phyloP scores from a whole-genome alignment of 2,113 vertebrate genomes.

The Dissostichus mawsoni region DNA sequence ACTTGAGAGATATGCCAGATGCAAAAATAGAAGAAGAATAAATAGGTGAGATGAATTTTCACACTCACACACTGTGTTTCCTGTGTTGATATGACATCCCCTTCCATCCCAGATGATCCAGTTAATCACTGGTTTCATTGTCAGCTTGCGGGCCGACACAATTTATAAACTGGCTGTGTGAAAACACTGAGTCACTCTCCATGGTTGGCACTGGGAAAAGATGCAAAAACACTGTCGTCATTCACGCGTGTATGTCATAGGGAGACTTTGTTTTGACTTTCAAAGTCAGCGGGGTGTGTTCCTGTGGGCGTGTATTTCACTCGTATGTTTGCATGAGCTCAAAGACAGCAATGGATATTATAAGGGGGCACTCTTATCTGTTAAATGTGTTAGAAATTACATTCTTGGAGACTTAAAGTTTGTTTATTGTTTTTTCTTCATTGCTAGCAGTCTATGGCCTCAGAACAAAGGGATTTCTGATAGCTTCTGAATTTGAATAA shows the following conservation, averaged over 20 bases:
- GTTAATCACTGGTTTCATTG: conserved; percentile 71
- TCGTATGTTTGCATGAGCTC: not conserved
- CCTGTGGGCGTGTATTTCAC: conserved; percentile 6
- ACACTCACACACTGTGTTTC: conserved; percentile 55
- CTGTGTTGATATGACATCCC: conserved; percentile 54
- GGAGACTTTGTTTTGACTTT: conserved; percentile 60
- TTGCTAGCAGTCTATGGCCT: not conserved
- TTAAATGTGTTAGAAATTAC: not conserved
- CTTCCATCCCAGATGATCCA: conserved; percentile 52
- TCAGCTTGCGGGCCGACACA: conserved; percentile 18
- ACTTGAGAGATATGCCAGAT: conserved; percentile 5
- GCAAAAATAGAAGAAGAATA: conserved; percentile 23
- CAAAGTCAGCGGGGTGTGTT: conserved; percentile 52
- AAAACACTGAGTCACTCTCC: conserved; percentile 65
- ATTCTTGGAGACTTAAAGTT: too few species aligned
- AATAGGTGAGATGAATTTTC: conserved; percentile 34
- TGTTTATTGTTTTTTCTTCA: not conserved
- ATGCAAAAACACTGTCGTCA: conserved; percentile 42
- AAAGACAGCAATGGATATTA: not conserved
- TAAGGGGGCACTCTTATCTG: not conserved
- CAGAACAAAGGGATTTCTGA: not conserved
- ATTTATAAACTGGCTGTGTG: conserved; percentile 55
- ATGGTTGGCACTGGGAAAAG: conserved; percentile 6
- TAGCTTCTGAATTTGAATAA: conserved; percentile 20
- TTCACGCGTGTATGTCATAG: conserved; percentile 32